Evolutionary conservation across 2,113 vertebrate species (phyloP).

Genomic region (Rhinolophus ferrumequinum): DNA sequence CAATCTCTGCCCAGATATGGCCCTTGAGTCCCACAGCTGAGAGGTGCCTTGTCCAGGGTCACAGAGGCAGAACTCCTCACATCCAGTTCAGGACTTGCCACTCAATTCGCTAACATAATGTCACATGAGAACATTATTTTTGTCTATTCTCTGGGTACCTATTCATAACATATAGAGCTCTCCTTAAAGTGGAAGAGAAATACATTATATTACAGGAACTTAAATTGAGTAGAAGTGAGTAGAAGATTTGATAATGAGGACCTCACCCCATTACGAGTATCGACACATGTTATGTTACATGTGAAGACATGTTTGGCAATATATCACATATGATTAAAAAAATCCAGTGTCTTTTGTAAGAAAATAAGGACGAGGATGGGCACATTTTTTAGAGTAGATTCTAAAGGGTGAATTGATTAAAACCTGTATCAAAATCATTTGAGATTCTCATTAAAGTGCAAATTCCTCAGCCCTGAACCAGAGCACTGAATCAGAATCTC

Average conservation of each 20-base stretch:
- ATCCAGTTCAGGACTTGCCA: too few species aligned
- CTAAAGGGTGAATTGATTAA: constrained; percentile 42
- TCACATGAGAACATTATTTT: neutral
- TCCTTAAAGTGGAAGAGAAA: constrained; percentile 2
- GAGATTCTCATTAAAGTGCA: constrained; percentile 64
- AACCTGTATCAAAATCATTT: constrained; percentile 51
- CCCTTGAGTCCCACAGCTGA: neutral
- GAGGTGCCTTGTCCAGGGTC: neutral
- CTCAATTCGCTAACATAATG: neutral
- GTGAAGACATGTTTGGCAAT: neutral
- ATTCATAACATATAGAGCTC: neutral
- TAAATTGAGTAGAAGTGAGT: neutral
- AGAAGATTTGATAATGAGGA: constrained; percentile 27
- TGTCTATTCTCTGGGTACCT: neutral
- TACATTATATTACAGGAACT: neutral
- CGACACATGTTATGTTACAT: neutral
- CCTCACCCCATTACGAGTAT: neutral
- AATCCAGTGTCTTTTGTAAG: neutral
- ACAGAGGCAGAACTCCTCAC: neutral
- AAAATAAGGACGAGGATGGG: neutral
- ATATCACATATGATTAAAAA: neutral
- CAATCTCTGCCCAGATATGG: neutral
- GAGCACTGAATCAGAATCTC: constrained; percentile 53
- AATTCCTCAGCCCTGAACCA: constrained; percentile 40
- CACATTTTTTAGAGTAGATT: neutral